Base-by-base conservation (phyloP, 2,888 invertebrate genomes). In the Sthenelais limicola region DNA sequence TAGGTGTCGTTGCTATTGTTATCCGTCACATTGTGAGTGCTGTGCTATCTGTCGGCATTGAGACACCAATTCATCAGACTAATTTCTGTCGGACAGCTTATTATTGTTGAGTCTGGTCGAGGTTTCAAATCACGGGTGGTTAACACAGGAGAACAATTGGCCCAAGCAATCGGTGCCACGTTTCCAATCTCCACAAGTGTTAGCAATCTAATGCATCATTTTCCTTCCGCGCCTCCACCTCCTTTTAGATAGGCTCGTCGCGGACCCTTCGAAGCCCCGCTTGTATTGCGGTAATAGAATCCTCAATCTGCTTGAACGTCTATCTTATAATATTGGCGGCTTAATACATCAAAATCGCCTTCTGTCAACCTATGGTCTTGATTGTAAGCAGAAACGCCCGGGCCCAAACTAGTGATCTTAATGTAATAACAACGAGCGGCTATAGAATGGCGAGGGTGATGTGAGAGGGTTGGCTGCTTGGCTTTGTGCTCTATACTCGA, bases 281-380 rank as follows among this genome's bases (percentile, higher is more conserved):
- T 12, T 26, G 18, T 26, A 35, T 62, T 62, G 62, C 35, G 33
- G 56, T 62, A 62, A 62, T 38, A 62, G 38, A 62, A 62, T 38
- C 62, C 62, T 43, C 62, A 62, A 62, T 62, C 62, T 62, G 62
- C 43, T 62, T 33, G 62, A 18, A 2, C 24, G 62, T 62, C 62
- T 62, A 62, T 62, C 62, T 38, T 35, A 62, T 62, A 62, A 62
- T 43, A 62, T 62, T 62, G 62, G 24, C 62, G 38, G 62, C 35
- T 62, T 62, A 62, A 62, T 62, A 62, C 62, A 62, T 62, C 62
- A 62, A 62, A 62, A 62, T 62, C 62, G 18, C 62, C 62, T 62
- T 43, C 26, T 38, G 33, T 52, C 68, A 51, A 35, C 68, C 51
- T 48, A 51, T 32, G 51, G 68, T 48, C 47, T 28, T 48, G 68